Evolutionary conservation across 2,888 invertebrate species (phyloP).

Genomic region (Perithous albicinctus): DNA sequence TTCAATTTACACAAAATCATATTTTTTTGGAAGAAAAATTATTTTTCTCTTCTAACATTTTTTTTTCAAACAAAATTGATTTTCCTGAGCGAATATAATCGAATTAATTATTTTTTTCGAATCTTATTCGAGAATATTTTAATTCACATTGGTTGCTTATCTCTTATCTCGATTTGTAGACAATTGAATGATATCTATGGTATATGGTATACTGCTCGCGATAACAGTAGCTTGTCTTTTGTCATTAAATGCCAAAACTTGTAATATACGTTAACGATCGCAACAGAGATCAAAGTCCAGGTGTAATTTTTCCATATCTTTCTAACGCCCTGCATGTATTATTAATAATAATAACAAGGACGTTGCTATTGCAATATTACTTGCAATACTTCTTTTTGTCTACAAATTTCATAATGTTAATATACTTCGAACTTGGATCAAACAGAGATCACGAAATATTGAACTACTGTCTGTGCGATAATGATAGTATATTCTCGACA

Average conservation of each 20-base stretch:
- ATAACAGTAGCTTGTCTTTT: background rate
- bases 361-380: background rate
- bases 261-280: background rate
- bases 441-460: slow-evolving; percentile 29
- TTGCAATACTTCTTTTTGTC: slow-evolving; percentile 9
- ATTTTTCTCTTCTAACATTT: too few species aligned
- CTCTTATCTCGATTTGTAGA: background rate
- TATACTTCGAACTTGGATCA: slow-evolving; percentile 51
- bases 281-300: slow-evolving; percentile 21
- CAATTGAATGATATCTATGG: background rate
- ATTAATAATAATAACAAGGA: background rate
- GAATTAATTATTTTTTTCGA: too few species aligned
- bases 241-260: background rate
- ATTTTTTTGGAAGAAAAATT: too few species aligned
- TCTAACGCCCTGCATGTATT: background rate
- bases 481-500: background rate
- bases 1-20: too few species aligned
- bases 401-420: slow-evolving; percentile 8
- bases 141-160: too few species aligned
- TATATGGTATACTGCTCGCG: background rate
- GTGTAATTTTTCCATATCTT: background rate
- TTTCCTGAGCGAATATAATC: too few species aligned
- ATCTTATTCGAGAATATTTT: too few species aligned
- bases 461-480: slow-evolving; percentile 27
- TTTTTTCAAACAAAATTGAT: too few species aligned